Evolutionary conservation across 1,140 invertebrate genomes (phyloP).

Genomic region (Drosophila leontia): DNA sequence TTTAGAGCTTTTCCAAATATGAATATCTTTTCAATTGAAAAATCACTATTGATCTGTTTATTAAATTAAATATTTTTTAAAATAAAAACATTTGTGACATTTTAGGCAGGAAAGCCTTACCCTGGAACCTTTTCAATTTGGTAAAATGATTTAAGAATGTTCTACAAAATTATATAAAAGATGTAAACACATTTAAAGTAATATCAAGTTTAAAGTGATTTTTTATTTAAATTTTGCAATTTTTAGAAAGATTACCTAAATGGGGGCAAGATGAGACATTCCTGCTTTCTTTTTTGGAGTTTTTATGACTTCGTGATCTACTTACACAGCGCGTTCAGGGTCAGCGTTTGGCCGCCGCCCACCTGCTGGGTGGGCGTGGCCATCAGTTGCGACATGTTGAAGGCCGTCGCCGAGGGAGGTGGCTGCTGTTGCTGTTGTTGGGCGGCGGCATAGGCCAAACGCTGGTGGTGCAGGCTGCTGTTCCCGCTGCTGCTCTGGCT

Average conservation of each 20-base stretch:
- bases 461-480: slow-evolving; percentile 35
- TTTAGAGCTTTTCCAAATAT: no score
- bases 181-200: not conserved
- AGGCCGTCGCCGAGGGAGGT: slow-evolving; percentile 28
- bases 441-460: slow-evolving; percentile 35
- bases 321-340: slow-evolving; percentile 77
- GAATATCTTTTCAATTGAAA: not conserved
- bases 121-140: not conserved
- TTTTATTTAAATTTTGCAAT: no score
- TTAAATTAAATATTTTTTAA: not conserved
- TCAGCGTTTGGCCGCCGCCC: slow-evolving; percentile 46
- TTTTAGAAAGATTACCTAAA: no score
- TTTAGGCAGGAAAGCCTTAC: not conserved
- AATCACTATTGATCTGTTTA: no score
- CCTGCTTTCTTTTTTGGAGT: not conserved
- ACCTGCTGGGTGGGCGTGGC: slow-evolving; percentile 56
- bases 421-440: slow-evolving; percentile 24
- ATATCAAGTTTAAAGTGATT: not conserved
- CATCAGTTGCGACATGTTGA: slow-evolving; percentile 70
- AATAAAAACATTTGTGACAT: not conserved
- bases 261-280: not conserved
- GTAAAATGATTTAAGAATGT: not conserved
- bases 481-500: slow-evolving; percentile 37
- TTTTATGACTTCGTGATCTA: slow-evolving; percentile 31
- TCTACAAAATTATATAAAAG: not conserved